Conservation (phyloP, 1,140 invertebrate species). For the Drosophila baimaii region DNA sequence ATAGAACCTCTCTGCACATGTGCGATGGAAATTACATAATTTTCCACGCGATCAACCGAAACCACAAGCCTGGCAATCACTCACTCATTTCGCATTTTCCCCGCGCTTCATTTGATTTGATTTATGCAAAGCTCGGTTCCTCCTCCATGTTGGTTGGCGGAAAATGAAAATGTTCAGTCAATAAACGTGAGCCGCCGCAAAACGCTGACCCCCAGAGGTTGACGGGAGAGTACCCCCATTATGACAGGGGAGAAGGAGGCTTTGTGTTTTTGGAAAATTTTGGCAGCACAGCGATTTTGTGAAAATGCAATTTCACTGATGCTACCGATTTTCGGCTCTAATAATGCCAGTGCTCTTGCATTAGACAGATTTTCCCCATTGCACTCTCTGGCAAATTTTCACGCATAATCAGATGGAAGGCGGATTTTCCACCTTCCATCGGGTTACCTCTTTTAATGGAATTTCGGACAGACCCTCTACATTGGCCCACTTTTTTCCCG, state of each 20-base stretch:
- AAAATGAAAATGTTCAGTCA: constrained; percentile 44
- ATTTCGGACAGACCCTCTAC: neutral
- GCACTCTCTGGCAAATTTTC: constrained; percentile 13
- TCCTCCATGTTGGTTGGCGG: neutral
- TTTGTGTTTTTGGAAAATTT: constrained; percentile 19
- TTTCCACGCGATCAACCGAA: constrained; percentile 6
- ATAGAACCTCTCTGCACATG: neutral
- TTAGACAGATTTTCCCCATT: constrained; percentile 11
- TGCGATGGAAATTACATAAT: constrained; percentile 4
- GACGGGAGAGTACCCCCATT: constrained; percentile 22
- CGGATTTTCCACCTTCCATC: neutral
- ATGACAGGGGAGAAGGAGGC: constrained; percentile 9
- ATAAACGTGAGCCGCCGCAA: constrained; percentile 43
- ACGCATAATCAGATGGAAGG: constrained; percentile 8
- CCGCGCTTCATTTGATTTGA: constrained; percentile 26
- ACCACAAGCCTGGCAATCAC: constrained; percentile 13
- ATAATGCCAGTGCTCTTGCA: constrained; percentile 12
- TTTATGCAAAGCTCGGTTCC: constrained; percentile 40
- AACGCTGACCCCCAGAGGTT: constrained; percentile 38
- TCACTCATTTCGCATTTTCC: constrained; percentile 19
- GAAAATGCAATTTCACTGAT: constrained; percentile 36
- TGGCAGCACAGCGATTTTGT: neutral
- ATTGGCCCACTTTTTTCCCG: too few species aligned
- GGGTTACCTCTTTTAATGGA: too few species aligned
- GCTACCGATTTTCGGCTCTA: constrained; percentile 19